Percentiles rank a stretch among this genome's conserved stretches.
Conservation (phyloP, 2,888 invertebrate genomes). For the Nineta flava region DNA sequence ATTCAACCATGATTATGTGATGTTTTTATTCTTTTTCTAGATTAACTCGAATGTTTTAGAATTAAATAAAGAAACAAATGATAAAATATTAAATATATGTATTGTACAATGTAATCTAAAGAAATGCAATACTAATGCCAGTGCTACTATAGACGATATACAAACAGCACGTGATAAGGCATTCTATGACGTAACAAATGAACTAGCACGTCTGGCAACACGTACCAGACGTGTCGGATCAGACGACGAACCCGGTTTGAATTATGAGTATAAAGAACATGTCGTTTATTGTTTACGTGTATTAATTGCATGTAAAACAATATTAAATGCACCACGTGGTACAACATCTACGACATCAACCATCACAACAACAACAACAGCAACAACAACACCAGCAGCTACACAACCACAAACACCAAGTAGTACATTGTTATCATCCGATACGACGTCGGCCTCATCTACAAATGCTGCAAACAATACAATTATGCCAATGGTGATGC, state of each 20-base stretch:
- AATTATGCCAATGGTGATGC: background rate
- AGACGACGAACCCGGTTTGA: too few species aligned
- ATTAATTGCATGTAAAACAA: background rate
- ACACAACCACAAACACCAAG: too few species aligned
- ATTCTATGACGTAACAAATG: background rate
- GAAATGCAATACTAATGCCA: background rate
- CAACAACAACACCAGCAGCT: too few species aligned
- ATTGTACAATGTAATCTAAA: conserved; percentile 1
- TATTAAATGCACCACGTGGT: too few species aligned
- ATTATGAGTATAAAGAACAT: background rate
- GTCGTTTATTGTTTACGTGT: background rate
- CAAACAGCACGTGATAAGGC: background rate
- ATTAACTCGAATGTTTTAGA: background rate
- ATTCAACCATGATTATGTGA: too few species aligned
- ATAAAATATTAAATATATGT: background rate
- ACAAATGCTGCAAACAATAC: background rate
- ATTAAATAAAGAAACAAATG: background rate
- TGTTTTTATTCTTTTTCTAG: background rate
- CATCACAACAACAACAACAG: too few species aligned
- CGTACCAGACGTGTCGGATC: too few species aligned
- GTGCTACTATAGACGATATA: background rate
- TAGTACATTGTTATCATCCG: too few species aligned
- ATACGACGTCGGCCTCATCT: too few species aligned
- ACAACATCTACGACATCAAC: background rate
- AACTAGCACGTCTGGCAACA: background rate